These are phyloP conservation scores for Cyclura pinguis DNA, from an alignment of 2,797 vertebrate species.

Conservation along the genomic window DNA sequence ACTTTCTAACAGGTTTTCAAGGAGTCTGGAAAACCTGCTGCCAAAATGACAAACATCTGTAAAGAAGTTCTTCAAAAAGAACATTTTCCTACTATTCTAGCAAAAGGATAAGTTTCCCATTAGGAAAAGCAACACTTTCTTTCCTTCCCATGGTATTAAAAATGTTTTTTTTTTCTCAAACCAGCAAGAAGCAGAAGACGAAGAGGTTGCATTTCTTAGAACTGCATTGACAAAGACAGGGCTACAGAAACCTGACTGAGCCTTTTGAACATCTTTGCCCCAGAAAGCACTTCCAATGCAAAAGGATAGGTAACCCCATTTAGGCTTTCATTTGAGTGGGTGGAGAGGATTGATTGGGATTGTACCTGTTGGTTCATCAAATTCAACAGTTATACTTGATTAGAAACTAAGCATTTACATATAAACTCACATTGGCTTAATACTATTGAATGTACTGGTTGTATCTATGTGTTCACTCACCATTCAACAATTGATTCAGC, in stretches of 20 bases:
- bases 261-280: background rate
- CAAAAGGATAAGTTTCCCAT: background rate
- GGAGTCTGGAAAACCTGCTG: slow-evolving; percentile 1
- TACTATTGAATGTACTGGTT: too few species aligned
- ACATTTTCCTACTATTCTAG: background rate
- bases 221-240: background rate
- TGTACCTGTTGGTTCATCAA: background rate
- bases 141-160: slow-evolving; percentile 3
- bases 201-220: background rate
- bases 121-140: background rate
- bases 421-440: background rate
- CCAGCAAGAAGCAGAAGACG: background rate
- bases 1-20: slow-evolving; percentile 6
- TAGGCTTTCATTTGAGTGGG: background rate
- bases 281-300: background rate
- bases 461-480: too few species aligned
- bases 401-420: background rate
- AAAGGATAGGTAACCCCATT: background rate
- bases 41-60: slow-evolving; percentile 38
- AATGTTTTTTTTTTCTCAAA: background rate
- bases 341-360: background rate
- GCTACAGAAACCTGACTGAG: background rate
- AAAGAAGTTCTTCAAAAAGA: slow-evolving; percentile 3
- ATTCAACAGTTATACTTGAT: background rate
- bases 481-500: too few species aligned